phyloP scores from a whole-genome alignment of 2,113 vertebrate species.

The Pangasianodon hypophthalmus region DNA sequence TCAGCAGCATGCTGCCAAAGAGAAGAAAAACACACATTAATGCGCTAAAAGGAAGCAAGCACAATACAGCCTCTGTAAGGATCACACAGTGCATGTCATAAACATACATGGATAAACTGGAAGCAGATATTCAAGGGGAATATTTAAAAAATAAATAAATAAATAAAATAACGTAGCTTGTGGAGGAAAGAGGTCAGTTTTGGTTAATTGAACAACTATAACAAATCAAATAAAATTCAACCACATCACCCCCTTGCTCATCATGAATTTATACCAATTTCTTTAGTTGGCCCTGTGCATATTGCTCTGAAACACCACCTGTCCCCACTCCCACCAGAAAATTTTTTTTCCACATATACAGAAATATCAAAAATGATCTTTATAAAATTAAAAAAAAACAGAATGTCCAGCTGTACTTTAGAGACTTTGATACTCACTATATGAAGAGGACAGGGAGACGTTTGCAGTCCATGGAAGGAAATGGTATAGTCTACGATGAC shows the following conservation, averaged over 20 bases:
- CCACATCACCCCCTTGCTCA: neutral
- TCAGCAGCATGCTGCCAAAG: slow-evolving; percentile 87
- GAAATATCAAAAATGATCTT: too few species aligned
- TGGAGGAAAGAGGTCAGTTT: neutral
- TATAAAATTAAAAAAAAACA: neutral
- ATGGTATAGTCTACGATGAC: slow-evolving; percentile 90
- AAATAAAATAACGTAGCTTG: neutral
- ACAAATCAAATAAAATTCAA: neutral
- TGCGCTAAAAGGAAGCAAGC: neutral
- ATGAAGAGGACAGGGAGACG: slow-evolving; percentile 85
- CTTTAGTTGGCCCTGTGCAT: neutral
- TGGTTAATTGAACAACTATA: neutral
- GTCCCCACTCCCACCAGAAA: too few species aligned
- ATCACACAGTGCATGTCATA: neutral
- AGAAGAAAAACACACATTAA: neutral
- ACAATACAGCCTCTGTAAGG: neutral
- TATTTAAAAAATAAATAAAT: too few species aligned
- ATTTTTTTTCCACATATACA: too few species aligned
- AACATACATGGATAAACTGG: neutral
- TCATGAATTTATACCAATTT: too few species aligned
- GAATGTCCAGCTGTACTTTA: neutral
- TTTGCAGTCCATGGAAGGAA: slow-evolving; percentile 90
- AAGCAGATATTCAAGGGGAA: neutral
- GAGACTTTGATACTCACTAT: slow-evolving; percentile 79
- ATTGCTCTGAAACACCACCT: neutral